Conservation (phyloP, 2,113 vertebrate species). For the Peromyscus californicus region DNA sequence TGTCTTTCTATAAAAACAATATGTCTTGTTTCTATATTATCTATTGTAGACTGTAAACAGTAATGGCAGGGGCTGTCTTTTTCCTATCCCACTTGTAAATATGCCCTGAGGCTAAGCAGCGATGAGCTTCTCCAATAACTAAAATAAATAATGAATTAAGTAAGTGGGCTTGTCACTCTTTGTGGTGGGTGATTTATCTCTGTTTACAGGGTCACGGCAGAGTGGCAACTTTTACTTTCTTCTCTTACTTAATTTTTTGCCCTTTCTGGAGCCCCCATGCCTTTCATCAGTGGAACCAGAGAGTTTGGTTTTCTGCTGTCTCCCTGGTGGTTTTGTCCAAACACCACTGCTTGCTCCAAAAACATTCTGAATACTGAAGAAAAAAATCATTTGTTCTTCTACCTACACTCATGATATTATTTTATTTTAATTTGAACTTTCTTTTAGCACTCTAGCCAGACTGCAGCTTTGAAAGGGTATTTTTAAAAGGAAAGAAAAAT, state of each 20-base stretch:
- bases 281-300: background rate
- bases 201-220: background rate
- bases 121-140: constrained; percentile 50
- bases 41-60: constrained; percentile 50
- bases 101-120: constrained; percentile 65
- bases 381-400: background rate
- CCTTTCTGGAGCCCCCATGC: background rate
- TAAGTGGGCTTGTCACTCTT: constrained; percentile 47
- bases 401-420: background rate
- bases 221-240: background rate
- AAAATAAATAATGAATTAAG: constrained; percentile 74
- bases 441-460: background rate
- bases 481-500: background rate
- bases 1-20: constrained; percentile 2
- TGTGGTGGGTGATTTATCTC: constrained; percentile 33
- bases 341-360: background rate
- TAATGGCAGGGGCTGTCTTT: constrained; percentile 57
- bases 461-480: constrained; percentile 1
- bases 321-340: background rate
- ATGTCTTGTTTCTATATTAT: constrained; percentile 47
- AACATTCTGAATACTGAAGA: background rate
- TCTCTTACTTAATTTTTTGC: background rate
- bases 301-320: background rate
- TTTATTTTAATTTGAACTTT: constrained; percentile 44
- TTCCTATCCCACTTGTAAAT: constrained; percentile 60